Evolutionary conservation across 2,113 vertebrate species (phyloP), one percentile per base, ranked within the genome.

Genomic region (Gracilinanus agilis): DNA sequence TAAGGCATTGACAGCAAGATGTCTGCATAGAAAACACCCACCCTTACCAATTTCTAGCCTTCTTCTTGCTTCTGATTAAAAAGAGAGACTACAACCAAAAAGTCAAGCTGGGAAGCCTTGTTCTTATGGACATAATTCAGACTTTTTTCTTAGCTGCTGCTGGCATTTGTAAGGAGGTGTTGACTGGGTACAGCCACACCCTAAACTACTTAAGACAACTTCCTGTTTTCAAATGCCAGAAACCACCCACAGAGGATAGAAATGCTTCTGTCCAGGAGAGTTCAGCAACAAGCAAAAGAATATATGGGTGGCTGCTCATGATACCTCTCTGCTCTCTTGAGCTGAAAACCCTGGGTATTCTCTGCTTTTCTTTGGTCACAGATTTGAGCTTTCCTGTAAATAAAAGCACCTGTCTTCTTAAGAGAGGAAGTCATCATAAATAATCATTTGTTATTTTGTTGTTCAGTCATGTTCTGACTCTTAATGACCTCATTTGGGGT

Each of bases 151-250:
- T 34, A 90, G n/a, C 67, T 40, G n/a, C 67, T 58, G 29, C 12
- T 19, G 29, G 61, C 67, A 55, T 97, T 89, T 88, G 75, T 88
- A 49, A 83, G n/a, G 91, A 24, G 93, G 61, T 96, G 92, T 95
- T 94, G 95, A 95, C 95, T 95, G 95, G 95, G 93, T 34, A 96
- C 93, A 94, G 44, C 97, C 97, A 98, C 97, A 97, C 97, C 97
- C 97, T 95, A 83, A 40, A 40, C 34, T 40, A 2, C 96, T 98
- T 96, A 95, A 98, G 96, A 97, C 97, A 97, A 93, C 97, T 98
- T 98, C 97, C 97, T 98, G 97, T 97, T 98, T 97, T 97, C 96
- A 94, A 92, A 95, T 96, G 95, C 97, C 97, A 98, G 96, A 97
- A 97, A 97, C 94, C 97, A 97, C 97, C 97, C 95, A 97, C 96